These are phyloP conservation scores for Graphium colonna DNA, from an alignment of 2,888 invertebrate species.

Conservation along the genomic window DNA sequence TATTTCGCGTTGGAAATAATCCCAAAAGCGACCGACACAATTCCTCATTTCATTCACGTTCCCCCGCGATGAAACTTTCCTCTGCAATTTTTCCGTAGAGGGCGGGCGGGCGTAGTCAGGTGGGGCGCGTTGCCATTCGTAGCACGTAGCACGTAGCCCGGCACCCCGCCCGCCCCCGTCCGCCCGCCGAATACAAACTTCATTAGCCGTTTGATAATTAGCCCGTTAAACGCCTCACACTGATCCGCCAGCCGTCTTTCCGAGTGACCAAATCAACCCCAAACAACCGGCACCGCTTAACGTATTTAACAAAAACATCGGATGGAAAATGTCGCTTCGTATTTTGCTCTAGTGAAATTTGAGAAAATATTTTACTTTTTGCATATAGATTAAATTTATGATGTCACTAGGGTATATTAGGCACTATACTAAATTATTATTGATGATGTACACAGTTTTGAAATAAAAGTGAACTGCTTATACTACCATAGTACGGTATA, in stretches of 20 bases:
- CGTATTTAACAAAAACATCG: no score
- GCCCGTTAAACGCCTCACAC: conserved; percentile 77
- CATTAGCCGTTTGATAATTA: conserved; percentile 81
- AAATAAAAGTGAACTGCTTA: no score
- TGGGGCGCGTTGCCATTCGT: conserved; percentile 72
- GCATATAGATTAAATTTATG: no score
- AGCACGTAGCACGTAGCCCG: conserved; percentile 75
- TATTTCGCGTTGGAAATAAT: conserved; percentile 73
- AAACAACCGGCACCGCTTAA: conserved; percentile 1
- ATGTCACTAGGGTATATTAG: no score
- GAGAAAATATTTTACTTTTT: no score
- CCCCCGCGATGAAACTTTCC: conserved; percentile 79
- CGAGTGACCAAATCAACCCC: conserved; percentile 45
- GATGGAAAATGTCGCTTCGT: no score
- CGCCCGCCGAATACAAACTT: conserved; percentile 79
- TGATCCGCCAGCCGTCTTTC: conserved; percentile 57
- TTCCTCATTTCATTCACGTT: conserved; percentile 80
- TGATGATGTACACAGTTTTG: no score
- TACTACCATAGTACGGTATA: no score
- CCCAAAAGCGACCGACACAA: conserved; percentile 74
- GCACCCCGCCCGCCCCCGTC: conserved; percentile 53
- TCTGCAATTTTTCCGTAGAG: conserved; percentile 78
- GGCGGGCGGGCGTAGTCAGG: conserved; percentile 75
- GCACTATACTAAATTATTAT: no score
- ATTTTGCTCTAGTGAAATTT: no score